Base-by-base conservation (phyloP, 2,797 vertebrate species). In the Uromys caudimaculatus region DNA sequence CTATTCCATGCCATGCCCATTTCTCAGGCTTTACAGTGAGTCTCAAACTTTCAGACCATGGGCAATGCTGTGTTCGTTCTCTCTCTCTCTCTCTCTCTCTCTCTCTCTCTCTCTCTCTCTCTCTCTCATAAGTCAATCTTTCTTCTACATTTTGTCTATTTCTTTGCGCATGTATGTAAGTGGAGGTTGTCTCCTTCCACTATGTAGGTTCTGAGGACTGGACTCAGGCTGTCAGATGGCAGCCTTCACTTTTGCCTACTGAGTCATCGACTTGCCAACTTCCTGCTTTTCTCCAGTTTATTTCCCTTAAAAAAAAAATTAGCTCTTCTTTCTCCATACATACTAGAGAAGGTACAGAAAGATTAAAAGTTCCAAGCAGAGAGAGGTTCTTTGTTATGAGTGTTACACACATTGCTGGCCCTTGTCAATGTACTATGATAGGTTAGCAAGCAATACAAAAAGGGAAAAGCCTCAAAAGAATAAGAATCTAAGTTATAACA, bases 251-350 rank as follows among this genome's bases (percentile, higher is more conserved):
- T 84, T 32, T 32, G 19, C 41, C 27, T 23, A 32, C 58, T 6
- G 16, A 35, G 16, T 84, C 41, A 64, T 47, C 16, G 11, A 47
- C 58, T 44, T 27, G n/a, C 60, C 27, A 2, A 44, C 47, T n/a
- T 93, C 75, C 77, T 71, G 64, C 41, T 77, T 93, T 91, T 85
- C 77, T 93, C 89, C 75, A 81, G 79, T 69, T 93, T 71, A 75
- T 29, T 60, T 88, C 90, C 76, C 41, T 78, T 4, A 73, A 75
- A 89, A 44, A 27, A 69, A 69, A 19, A 69, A 64, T 69, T n/a
- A 69, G 19, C 67, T 71, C 67, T 71, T 71, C 17, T 71, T 38
- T 71, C 67, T 71, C 67, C n/a, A 71, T 71, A 38, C 8, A 71
- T 38, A 71, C 17, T 71, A 71, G 67, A 71, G 35, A 71, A 71